Conservation (phyloP, 2,113 vertebrate genomes). For the Podocnemis expansa region DNA sequence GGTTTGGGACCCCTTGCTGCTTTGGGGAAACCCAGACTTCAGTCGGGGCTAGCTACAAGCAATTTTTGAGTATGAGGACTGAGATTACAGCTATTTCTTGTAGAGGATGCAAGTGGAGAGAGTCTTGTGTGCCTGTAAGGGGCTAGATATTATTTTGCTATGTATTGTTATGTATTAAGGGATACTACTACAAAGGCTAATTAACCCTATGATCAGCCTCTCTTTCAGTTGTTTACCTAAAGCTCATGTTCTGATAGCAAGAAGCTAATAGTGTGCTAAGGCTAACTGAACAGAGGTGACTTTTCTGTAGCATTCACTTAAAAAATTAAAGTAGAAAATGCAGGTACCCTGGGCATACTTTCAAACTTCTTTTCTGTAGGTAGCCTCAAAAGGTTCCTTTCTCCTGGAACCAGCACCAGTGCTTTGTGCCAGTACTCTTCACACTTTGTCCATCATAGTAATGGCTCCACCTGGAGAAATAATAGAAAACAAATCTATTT, state of each 20-base stretch:
- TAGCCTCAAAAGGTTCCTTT: background rate
- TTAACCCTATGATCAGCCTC: background rate
- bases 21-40: background rate
- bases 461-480: conserved; percentile 5
- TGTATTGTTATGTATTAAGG: background rate
- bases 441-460: conserved; percentile 30
- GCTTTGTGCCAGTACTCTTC: conserved; percentile 6
- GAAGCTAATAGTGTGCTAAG: background rate
- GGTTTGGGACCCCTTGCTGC: background rate
- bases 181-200: background rate
- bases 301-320: background rate
- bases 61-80: background rate
- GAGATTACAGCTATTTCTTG: background rate
- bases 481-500: conserved; percentile 3
- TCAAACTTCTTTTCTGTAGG: background rate
- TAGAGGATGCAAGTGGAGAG: background rate
- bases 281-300: background rate
- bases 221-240: background rate
- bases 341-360: background rate
- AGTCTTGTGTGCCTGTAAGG: background rate
- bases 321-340: background rate
- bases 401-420: background rate
- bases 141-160: background rate
- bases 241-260: background rate
- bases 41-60: background rate